phyloP scores from a whole-genome alignment of 2,797 vertebrate genomes.

The Gallinago solitaria region DNA sequence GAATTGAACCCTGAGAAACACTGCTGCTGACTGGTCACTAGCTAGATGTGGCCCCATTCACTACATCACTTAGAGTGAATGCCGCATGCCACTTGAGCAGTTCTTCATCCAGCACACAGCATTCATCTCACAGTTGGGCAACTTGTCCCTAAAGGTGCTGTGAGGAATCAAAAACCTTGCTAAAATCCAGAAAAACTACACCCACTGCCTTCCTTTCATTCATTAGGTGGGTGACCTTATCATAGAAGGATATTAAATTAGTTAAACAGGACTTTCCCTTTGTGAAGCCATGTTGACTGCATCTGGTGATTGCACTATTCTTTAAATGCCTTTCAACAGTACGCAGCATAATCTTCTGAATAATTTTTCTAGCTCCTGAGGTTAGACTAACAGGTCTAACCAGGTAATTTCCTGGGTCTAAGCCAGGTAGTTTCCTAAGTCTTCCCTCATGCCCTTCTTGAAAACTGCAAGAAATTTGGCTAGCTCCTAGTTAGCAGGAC shows the following conservation, averaged over 20 bases:
- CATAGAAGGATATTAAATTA: not conserved
- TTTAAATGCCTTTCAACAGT: not conserved
- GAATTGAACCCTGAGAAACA: not conserved
- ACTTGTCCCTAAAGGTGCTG: not conserved
- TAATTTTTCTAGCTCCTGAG: not conserved
- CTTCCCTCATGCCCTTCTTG: not conserved
- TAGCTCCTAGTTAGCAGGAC: not conserved
- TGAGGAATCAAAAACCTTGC: not conserved
- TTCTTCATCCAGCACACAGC: not conserved
- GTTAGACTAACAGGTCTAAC: not conserved
- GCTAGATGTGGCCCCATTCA: not conserved
- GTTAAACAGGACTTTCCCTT: not conserved
- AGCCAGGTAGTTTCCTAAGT: not conserved
- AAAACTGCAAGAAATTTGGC: not conserved
- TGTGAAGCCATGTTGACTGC: not conserved
- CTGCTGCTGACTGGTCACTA: not conserved
- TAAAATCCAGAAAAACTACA: not conserved
- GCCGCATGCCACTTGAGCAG: not conserved
- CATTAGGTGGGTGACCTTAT: no score
- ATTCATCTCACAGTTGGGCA: not conserved
- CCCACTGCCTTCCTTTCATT: not conserved
- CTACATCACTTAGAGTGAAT: not conserved
- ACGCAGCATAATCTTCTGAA: not conserved
- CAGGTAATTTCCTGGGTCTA: not conserved
- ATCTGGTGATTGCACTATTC: not conserved